phyloP scores from a whole-genome alignment of 1,140 invertebrate species.

The Hyposmocoma kahamanoa region DNA sequence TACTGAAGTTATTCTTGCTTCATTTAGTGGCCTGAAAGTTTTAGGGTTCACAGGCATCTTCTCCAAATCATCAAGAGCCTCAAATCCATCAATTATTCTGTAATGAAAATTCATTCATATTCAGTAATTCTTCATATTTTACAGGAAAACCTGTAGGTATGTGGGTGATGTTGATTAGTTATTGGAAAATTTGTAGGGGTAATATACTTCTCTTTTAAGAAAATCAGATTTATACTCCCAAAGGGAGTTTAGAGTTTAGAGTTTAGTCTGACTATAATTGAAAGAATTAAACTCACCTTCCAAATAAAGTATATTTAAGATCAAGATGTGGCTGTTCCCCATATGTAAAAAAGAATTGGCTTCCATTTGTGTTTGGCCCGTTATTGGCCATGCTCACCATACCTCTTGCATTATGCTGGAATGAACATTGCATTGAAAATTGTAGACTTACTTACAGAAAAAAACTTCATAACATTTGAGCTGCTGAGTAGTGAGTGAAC shows the following conservation, averaged over 20 bases:
- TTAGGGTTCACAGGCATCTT: slow-evolving; percentile 96
- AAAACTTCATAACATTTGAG: too few species aligned
- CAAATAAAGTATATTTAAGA: slow-evolving; percentile 97
- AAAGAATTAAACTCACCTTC: slow-evolving; percentile 80
- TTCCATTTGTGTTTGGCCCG: slow-evolving; percentile 98
- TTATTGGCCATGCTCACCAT: slow-evolving; percentile 99
- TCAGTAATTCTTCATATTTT: too few species aligned
- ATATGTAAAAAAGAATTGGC: slow-evolving; percentile 98
- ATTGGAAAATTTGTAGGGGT: too few species aligned
- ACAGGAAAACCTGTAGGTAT: too few species aligned
- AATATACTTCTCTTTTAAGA: too few species aligned
- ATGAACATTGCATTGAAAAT: too few species aligned
- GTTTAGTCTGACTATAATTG: too few species aligned
- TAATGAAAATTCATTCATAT: slow-evolving; percentile 45
- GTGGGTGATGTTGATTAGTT: too few species aligned
- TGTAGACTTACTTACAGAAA: too few species aligned
- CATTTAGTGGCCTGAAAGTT: slow-evolving; percentile 89
- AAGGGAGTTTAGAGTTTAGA: too few species aligned
- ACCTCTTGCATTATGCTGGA: slow-evolving; percentile 89
- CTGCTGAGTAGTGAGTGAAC: too few species aligned
- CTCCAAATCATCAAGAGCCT: slow-evolving; percentile 96
- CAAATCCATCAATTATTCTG: slow-evolving; percentile 98
- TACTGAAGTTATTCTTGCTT: slow-evolving; percentile 89
- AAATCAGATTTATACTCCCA: too few species aligned
- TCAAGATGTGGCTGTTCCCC: slow-evolving; percentile 95